phyloP scores from a whole-genome alignment of 2,888 invertebrate genomes.

The Dendrolimus houi region DNA sequence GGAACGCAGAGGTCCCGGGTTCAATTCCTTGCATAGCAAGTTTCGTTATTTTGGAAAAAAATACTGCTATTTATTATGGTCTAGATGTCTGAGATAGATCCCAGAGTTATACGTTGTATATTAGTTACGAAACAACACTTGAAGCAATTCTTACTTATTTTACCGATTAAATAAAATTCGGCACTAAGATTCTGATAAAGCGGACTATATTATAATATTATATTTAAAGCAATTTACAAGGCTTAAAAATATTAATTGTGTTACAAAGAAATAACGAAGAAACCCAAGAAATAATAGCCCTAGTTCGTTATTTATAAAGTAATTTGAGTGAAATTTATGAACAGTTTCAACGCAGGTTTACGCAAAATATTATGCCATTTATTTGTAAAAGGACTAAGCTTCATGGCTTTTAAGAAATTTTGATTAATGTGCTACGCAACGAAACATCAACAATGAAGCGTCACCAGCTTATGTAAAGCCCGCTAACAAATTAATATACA shows the following conservation, averaged over 20 bases:
- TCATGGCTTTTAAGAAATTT: background rate
- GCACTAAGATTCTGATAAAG: no score
- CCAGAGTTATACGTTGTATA: no score
- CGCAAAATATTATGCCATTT: background rate
- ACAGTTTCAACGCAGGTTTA: background rate
- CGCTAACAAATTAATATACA: slow-evolving; percentile 9
- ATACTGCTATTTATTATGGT: no score
- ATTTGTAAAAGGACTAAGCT: background rate
- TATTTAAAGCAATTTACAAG: no score
- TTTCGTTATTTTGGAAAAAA: no score
- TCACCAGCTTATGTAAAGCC: slow-evolving; percentile 5
- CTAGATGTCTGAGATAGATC: no score
- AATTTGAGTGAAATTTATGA: background rate
- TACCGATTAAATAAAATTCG: no score
- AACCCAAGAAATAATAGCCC: background rate
- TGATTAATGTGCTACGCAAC: background rate
- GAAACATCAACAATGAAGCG: slow-evolving; percentile 5
- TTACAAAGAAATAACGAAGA: background rate
- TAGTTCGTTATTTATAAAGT: background rate
- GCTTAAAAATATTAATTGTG: background rate
- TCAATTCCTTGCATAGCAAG: no score
- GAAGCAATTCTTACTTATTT: no score
- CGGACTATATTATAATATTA: no score
- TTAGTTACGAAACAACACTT: no score
- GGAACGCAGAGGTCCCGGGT: no score